Evolutionary conservation across 2,113 vertebrate genomes (phyloP), one percentile per base, ranked within the genome.

Genomic region (Eidolon helvum): DNA sequence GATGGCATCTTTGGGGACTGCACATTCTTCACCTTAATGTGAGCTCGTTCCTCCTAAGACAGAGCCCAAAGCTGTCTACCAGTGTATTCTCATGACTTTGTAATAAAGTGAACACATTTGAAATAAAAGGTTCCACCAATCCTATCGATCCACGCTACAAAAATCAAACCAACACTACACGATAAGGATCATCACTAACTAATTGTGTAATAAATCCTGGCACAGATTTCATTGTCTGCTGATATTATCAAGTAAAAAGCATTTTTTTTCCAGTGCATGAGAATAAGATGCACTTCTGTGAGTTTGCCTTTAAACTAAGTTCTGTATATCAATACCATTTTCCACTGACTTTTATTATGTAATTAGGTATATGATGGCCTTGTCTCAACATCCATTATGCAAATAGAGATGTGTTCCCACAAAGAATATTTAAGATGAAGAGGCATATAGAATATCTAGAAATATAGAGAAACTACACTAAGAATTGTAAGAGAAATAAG

Each of bases 201-300:
- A 96, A 97, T 66, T 96, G n/a, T 11, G 1, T 89, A 94, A 80
- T 96, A 97, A 97, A 97, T 97, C 45, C 33, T 72, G 71, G 72
- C 50, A 80, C n/a, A 83, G 82, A 91, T 55, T 91, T 93, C 74
- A 95, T 35, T 89, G 82, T 48, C 16, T 40, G 83, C 68, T 86
- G 86, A 93, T 86, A 92, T 53, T 95, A 91, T 86, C 72, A 91
- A 86, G 91, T 79, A 91, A 97, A 93, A 93, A 85, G 61, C 79
- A 66, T 69, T 65, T 82, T 10, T 66, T 79, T 11, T 43, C 10
- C 24, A 88, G 38, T 93, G 94, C 38, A 79, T 63, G 38, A n/a
- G 33, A 72, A 45, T 40, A 90, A 57, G 55, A 92, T 87, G 50
- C 38, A 91, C 72, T 93, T 94, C 68, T 89, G 40, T 87, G 82